These are phyloP conservation scores for Craseonycteris thonglongyai DNA, from an alignment of 2,113 vertebrate species.

Conservation along the genomic window DNA sequence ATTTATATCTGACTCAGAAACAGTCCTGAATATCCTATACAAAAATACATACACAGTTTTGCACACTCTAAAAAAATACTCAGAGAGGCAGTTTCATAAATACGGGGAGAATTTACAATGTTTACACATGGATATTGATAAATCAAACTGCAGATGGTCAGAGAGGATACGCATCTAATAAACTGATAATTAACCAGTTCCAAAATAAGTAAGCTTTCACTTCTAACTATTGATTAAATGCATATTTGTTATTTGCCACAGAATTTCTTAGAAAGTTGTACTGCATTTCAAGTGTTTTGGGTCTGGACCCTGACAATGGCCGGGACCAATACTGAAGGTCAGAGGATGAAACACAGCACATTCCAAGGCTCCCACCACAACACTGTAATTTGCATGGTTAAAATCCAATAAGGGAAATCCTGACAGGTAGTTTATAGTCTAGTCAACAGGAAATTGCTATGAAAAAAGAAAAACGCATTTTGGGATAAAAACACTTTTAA, in stretches of 20 bases:
- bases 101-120: not conserved
- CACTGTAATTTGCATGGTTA: not conserved
- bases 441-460: not conserved
- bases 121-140: not conserved
- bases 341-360: not conserved
- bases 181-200: too few relatives aligned
- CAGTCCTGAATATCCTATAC: not conserved
- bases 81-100: not conserved
- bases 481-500: not conserved
- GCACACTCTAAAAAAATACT: not conserved
- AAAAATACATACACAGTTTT: not conserved
- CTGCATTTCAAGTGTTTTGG: not conserved
- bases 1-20: not conserved
- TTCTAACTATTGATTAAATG: not conserved
- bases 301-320: not conserved
- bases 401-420: not conserved
- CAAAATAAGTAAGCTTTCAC: not conserved
- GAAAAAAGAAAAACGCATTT: not conserved
- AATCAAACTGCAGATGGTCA: not conserved
- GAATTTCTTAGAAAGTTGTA: not conserved
- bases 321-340: not conserved
- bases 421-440: not conserved
- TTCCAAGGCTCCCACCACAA: not conserved
- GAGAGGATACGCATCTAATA: not conserved
- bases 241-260: not conserved